Percentiles rank a stretch among this genome's conserved stretches.
These are phyloP conservation scores for Babyrousa celebensis DNA, from an alignment of 2,797 vertebrate species.

Conservation along the genomic window DNA sequence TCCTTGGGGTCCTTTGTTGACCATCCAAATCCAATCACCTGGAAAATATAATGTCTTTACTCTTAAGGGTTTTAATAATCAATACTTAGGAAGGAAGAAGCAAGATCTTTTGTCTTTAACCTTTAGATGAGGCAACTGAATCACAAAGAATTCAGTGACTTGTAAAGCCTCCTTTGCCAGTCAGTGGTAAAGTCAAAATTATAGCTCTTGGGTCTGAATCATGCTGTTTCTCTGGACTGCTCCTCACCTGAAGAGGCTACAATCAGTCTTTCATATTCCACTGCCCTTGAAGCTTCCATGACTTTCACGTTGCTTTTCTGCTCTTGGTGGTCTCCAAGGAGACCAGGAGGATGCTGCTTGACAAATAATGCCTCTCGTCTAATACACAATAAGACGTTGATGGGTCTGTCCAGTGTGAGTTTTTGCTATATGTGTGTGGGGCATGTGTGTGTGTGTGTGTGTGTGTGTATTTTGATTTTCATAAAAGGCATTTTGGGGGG, in stretches of 20 bases:
- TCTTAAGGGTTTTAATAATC: conserved; percentile 5
- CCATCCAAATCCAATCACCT: conserved; percentile 36
- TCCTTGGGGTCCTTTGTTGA: not conserved
- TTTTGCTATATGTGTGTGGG: not conserved
- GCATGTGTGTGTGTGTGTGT: too few species aligned
- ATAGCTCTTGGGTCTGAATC: not conserved
- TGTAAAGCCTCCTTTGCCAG: not conserved
- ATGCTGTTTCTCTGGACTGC: not conserved
- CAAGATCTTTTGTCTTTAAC: not conserved
- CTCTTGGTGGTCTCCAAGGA: conserved; percentile 34
- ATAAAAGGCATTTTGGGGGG: not conserved
- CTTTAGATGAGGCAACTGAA: conserved; percentile 38
- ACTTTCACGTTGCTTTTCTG: not conserved
- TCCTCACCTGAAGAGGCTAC: not conserved
- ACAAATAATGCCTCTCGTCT: not conserved
- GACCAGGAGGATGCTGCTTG: not conserved
- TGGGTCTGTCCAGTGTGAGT: not conserved
- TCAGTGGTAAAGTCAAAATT: conserved; percentile 14
- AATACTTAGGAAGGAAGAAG: not conserved
- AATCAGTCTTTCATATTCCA: not conserved
- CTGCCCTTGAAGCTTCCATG: not conserved
- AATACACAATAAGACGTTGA: not conserved
- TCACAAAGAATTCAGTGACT: not conserved
- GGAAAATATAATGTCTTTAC: conserved; percentile 10
- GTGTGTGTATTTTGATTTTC: not conserved